A percentile compares a stretch with the other conserved stretches of the same genome.
Conservation (phyloP, 2,888 invertebrate genomes). For the Lampropteryx suffumata region DNA sequence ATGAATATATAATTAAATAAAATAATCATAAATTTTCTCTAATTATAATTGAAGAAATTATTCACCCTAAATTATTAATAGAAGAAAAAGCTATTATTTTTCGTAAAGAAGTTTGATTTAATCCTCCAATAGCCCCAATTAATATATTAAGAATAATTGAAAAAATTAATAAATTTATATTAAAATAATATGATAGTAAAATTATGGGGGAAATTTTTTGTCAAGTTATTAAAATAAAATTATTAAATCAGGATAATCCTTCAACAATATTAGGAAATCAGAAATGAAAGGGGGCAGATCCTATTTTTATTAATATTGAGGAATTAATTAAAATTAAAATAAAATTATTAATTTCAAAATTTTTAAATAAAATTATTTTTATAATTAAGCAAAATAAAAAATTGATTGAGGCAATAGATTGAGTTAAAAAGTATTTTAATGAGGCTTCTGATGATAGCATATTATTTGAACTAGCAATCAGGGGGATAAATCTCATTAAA, state of each 20-base stretch:
- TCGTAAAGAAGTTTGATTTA: conserved; percentile 81
- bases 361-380: conserved; percentile 61
- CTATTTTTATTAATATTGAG: conserved; percentile 80
- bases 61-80: conserved; percentile 85
- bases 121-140: conserved; percentile 76
- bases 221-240: conserved; percentile 82
- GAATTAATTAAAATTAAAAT: conserved; percentile 61
- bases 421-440: conserved; percentile 84
- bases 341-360: conserved; percentile 54
- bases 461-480: conserved; percentile 78
- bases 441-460: conserved; percentile 78
- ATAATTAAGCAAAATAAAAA: conserved; percentile 75
- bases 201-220: conserved; percentile 86
- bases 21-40: conserved; percentile 72
- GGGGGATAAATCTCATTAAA: conserved; percentile 83
- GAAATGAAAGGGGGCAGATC: conserved; percentile 82
- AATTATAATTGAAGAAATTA: conserved; percentile 69
- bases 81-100: conserved; percentile 85
- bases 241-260: conserved; percentile 82
- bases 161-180: conserved; percentile 64
- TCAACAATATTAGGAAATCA: conserved; percentile 84
- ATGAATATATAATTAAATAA: conserved; percentile 71
- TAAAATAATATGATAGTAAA: conserved; percentile 73
- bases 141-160: conserved; percentile 71
- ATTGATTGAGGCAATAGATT: conserved; percentile 82